Percentiles rank a stretch among this genome's conserved stretches.
Evolutionary conservation across 1,140 invertebrate species (phyloP).

Genomic region (Belonocnema kinseyi): DNA sequence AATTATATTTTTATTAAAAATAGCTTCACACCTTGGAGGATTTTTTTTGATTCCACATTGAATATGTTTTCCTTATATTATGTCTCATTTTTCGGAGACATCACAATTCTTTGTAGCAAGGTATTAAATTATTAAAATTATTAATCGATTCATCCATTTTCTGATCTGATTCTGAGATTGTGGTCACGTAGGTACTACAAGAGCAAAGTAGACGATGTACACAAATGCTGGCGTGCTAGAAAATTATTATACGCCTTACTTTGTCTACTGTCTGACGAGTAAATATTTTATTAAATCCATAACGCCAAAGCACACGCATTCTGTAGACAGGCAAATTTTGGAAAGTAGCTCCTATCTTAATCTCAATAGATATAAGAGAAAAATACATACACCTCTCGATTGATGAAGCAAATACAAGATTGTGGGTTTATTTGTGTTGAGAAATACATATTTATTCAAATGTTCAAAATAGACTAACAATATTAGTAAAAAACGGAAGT

Average conservation of each 20-base stretch:
- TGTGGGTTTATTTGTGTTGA: too few relatives aligned
- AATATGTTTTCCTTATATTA: background rate
- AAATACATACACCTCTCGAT: background rate
- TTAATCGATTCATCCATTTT: conserved; percentile 53
- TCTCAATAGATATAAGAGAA: background rate
- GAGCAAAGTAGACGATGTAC: conserved; percentile 38
- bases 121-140: conserved; percentile 63
- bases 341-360: background rate
- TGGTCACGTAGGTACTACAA: conserved; percentile 52
- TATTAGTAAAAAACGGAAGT: too few relatives aligned
- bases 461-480: too few relatives aligned
- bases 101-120: conserved; percentile 2
- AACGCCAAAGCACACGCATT: conserved; percentile 40
- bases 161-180: conserved; percentile 62
- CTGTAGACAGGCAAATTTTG: background rate
- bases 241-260: conserved; percentile 67
- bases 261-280: conserved; percentile 51
- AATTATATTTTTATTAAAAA: too few relatives aligned
- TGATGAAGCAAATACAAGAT: too few relatives aligned
- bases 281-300: conserved; percentile 68
- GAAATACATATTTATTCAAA: too few relatives aligned
- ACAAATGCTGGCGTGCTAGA: conserved; percentile 61
- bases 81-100: background rate
- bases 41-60: background rate
- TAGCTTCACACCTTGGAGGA: too few relatives aligned